phyloP scores from a whole-genome alignment of 2,888 invertebrate genomes.

The Parascotia fuliginaria region DNA sequence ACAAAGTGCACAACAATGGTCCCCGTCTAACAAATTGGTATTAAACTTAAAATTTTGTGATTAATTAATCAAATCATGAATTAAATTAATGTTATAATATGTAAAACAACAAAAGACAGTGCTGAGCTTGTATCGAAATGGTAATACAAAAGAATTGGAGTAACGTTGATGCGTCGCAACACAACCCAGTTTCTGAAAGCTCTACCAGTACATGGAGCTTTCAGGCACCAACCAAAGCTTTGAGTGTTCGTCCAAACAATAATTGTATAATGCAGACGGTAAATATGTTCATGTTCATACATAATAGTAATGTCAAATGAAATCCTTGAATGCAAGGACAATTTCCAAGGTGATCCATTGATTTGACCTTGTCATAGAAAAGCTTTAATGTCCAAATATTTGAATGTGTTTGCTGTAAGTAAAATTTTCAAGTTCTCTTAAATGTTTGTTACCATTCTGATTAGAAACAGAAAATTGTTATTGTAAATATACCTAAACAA shows the following conservation, averaged over 20 bases:
- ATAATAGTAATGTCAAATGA: neutral
- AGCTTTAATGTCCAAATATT: too few relatives aligned
- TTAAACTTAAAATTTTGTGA: neutral
- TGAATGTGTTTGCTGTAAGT: too few relatives aligned
- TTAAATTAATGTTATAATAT: slow-evolving; percentile 30
- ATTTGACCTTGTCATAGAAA: neutral
- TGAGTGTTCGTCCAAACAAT: slow-evolving; percentile 59
- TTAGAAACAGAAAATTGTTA: too few relatives aligned
- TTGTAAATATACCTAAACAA: too few relatives aligned
- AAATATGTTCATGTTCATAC: slow-evolving; percentile 8
- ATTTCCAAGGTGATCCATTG: neutral
- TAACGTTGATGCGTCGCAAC: slow-evolving; percentile 64
- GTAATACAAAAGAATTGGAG: slow-evolving; percentile 79
- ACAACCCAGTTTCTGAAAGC: slow-evolving; percentile 59
- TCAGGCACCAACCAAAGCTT: slow-evolving; percentile 65
- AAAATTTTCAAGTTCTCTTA: too few relatives aligned
- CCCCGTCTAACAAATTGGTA: too few relatives aligned
- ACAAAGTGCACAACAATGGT: too few relatives aligned
- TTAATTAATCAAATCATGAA: slow-evolving; percentile 23
- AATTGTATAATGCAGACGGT: slow-evolving; percentile 71
- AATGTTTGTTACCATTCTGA: too few relatives aligned
- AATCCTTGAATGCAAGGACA: slow-evolving; percentile 1
- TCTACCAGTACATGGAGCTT: slow-evolving; percentile 70
- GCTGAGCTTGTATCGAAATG: slow-evolving; percentile 64
- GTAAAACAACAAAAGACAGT: slow-evolving; percentile 28